A percentile compares a stretch with the other conserved stretches of the same genome.
Conservation (phyloP, 1,140 invertebrate species). For the Anagrus nilaparvatae region DNA sequence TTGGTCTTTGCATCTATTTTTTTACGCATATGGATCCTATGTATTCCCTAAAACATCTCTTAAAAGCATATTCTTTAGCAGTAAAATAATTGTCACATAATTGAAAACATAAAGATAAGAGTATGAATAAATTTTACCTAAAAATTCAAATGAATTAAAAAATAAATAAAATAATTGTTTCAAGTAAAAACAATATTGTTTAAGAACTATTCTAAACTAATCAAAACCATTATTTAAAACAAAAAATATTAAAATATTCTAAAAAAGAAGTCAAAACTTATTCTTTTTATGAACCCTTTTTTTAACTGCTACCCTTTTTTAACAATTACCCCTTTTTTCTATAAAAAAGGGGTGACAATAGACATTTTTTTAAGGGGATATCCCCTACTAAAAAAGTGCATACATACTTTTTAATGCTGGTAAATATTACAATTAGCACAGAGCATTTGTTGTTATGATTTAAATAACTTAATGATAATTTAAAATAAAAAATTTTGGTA, state of each 20-base stretch:
- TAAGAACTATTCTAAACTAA: not conserved
- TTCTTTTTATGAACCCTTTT: slow-evolving; percentile 28
- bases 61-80: too few species aligned
- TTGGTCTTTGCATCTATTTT: slow-evolving; percentile 21
- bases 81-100: slow-evolving; percentile 16
- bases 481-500: too few species aligned
- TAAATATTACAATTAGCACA: too few species aligned
- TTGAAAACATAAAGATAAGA: not conserved
- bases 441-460: too few species aligned
- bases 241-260: slow-evolving; percentile 2
- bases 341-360: slow-evolving; percentile 25
- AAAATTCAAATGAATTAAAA: slow-evolving; percentile 1
- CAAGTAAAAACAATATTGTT: not conserved
- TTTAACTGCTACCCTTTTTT: slow-evolving; percentile 34
- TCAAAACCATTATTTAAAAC: too few species aligned
- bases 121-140: not conserved
- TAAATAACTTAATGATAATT: too few species aligned
- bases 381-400: slow-evolving; percentile 7
- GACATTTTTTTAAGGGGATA: slow-evolving; percentile 26
- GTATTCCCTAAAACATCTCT: slow-evolving; percentile 11
- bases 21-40: too few species aligned
- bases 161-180: slow-evolving; percentile 1
- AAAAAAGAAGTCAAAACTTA: slow-evolving; percentile 19
- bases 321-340: too few species aligned
- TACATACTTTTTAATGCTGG: too few species aligned